These are phyloP conservation scores for Teleopsis dalmanni DNA, from an alignment of 1,140 invertebrate genomes.

Conservation along the genomic window DNA sequence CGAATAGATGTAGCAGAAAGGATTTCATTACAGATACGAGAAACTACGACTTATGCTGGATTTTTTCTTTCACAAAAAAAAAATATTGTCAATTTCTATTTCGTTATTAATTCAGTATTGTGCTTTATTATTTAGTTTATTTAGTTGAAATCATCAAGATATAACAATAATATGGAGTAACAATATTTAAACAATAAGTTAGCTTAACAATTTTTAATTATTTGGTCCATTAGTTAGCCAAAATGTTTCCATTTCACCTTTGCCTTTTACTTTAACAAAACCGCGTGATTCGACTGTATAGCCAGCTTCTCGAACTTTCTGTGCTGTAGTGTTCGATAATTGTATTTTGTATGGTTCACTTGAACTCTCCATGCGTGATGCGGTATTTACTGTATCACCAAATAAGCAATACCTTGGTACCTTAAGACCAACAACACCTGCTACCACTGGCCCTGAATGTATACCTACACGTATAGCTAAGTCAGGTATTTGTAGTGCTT, in stretches of 20 bases:
- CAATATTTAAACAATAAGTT: too few species aligned
- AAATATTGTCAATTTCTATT: too few species aligned
- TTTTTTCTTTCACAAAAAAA: too few species aligned
- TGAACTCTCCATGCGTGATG: constrained; percentile 67
- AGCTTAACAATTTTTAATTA: background rate
- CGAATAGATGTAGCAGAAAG: too few species aligned
- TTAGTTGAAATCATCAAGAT: too few species aligned
- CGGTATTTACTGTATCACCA: constrained; percentile 82
- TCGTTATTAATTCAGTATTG: too few species aligned
- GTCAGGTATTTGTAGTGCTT: constrained; percentile 49
- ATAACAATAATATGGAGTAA: too few species aligned
- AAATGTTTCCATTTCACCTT: constrained; percentile 80
- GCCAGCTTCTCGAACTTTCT: constrained; percentile 40
- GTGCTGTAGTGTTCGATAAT: constrained; percentile 38
- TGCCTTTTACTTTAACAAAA: constrained; percentile 70
- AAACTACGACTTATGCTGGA: too few species aligned
- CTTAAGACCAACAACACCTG: constrained; percentile 66
- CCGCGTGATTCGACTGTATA: constrained; percentile 61
- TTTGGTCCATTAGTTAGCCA: constrained; percentile 57
- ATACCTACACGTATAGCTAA: constrained; percentile 62
- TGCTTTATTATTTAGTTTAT: too few species aligned
- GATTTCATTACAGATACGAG: too few species aligned
- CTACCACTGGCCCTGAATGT: constrained; percentile 69
- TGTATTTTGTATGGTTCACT: constrained; percentile 42
- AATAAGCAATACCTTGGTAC: constrained; percentile 72